Conservation (phyloP, 2,113 vertebrate species). For the Fregetta grallaria region DNA sequence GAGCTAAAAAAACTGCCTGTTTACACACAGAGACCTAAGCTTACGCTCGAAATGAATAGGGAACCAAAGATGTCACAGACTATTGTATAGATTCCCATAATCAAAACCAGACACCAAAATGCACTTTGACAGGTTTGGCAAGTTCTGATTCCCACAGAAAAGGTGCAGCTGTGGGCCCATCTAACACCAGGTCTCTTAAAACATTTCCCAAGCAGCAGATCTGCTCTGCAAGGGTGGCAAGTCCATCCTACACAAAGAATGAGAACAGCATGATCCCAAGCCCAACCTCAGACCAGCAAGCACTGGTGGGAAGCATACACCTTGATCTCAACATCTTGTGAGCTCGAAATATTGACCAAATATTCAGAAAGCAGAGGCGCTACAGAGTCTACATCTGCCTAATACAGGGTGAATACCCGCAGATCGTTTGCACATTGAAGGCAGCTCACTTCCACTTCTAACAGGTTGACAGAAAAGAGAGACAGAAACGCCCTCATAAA, state of each 20-base stretch:
- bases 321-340: not conserved
- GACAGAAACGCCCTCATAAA: not conserved
- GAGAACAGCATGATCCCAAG: not conserved
- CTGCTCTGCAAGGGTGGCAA: not conserved
- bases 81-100: not conserved
- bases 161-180: not conserved
- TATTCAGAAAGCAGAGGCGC: not conserved
- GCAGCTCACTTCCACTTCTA: not conserved
- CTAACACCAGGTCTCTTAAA: not conserved
- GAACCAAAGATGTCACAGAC: not conserved
- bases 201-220: not conserved
- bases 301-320: not conserved
- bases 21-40: not conserved
- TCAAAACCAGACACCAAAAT: not conserved
- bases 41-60: not conserved
- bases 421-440: fast-evolving
- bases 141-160: not conserved
- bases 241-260: not conserved
- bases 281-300: not conserved
- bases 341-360: not conserved
- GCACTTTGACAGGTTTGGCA: not conserved
- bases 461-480: not conserved
- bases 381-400: not conserved
- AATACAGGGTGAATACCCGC: not conserved
- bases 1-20: not conserved